Percentiles rank a stretch among this genome's conserved stretches.
These are phyloP conservation scores for Poeciliopsis retropinna DNA, from an alignment of 2,113 vertebrate genomes.

Conservation along the genomic window DNA sequence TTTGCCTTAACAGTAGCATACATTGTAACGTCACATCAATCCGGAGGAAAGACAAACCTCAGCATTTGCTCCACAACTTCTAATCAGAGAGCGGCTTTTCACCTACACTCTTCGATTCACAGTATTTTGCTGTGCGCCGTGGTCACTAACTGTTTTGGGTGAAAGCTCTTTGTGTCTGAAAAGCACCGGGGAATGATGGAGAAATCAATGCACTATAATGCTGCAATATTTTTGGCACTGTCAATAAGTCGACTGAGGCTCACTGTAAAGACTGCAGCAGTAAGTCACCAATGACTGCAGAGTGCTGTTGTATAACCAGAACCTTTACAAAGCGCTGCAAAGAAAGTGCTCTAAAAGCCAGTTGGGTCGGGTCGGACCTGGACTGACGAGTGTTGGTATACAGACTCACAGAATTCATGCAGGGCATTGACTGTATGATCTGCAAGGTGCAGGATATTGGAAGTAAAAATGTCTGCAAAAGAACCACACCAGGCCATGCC, in stretches of 20 bases:
- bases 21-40: not conserved
- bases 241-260: conserved; percentile 45
- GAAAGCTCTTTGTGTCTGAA: conserved; percentile 60
- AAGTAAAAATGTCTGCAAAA: not conserved
- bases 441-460: not conserved
- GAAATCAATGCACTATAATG: conserved; percentile 65
- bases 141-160: conserved; percentile 36
- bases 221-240: conserved; percentile 53
- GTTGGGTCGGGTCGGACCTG: not conserved
- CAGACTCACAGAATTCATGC: not conserved
- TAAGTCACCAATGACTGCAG: conserved; percentile 13
- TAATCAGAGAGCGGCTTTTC: conserved; percentile 19
- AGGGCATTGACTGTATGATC: not conserved
- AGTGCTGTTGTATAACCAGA: conserved; percentile 27
- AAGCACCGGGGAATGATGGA: conserved; percentile 39
- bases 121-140: conserved; percentile 22
- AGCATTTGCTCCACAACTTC: not conserved
- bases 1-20: not conserved
- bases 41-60: not conserved
- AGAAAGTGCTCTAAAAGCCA: conserved; percentile 22
- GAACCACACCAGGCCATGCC: not conserved
- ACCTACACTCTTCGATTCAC: conserved; percentile 38
- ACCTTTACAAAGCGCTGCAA: conserved; percentile 23
- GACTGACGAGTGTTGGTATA: conserved; percentile 4
- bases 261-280: conserved; percentile 19